Percentiles rank a stretch among this genome's conserved stretches.
Conservation (phyloP, 2,113 vertebrate genomes). For the Zapornia atra region DNA sequence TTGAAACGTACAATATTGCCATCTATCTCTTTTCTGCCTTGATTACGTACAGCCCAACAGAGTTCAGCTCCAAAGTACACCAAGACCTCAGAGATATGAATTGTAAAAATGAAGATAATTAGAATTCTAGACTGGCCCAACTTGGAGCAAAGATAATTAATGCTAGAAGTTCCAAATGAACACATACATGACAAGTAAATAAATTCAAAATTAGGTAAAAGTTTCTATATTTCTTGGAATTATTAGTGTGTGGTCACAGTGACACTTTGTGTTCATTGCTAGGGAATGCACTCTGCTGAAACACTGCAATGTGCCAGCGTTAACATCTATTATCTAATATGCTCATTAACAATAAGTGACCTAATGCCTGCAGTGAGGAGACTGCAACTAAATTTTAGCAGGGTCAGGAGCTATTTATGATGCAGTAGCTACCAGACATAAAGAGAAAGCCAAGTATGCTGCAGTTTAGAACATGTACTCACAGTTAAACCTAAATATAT, state of each 20-base stretch:
- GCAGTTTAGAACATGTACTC: not conserved
- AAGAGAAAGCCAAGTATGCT: not conserved
- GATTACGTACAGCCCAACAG: slow-evolving; percentile 3
- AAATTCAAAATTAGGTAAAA: slow-evolving; percentile 66
- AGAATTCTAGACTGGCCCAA: slow-evolving; percentile 26
- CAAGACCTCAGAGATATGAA: not conserved
- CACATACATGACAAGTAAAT: slow-evolving; percentile 17
- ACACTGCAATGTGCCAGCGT: not conserved
- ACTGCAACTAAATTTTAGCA: not conserved
- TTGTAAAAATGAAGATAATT: slow-evolving; percentile 51
- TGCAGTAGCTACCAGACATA: not conserved
- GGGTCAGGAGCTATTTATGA: slow-evolving; percentile 17
- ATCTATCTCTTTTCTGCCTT: slow-evolving; percentile 54
- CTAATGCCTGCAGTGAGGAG: not conserved
- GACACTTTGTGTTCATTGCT: slow-evolving; percentile 84
- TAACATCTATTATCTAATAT: slow-evolving; percentile 43
- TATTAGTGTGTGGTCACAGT: slow-evolving; percentile 81
- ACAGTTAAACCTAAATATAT: not conserved
- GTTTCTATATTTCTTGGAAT: slow-evolving; percentile 60
- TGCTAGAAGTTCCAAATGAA: slow-evolving; percentile 37
- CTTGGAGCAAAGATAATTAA: slow-evolving; percentile 53
- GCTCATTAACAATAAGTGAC: not conserved
- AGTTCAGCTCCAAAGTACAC: not conserved
- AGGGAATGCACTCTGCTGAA: slow-evolving; percentile 79
- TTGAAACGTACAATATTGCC: slow-evolving; percentile 43